These are phyloP conservation scores for Drosophila elegans DNA, from an alignment of 1,140 invertebrate species.

Conservation along the genomic window DNA sequence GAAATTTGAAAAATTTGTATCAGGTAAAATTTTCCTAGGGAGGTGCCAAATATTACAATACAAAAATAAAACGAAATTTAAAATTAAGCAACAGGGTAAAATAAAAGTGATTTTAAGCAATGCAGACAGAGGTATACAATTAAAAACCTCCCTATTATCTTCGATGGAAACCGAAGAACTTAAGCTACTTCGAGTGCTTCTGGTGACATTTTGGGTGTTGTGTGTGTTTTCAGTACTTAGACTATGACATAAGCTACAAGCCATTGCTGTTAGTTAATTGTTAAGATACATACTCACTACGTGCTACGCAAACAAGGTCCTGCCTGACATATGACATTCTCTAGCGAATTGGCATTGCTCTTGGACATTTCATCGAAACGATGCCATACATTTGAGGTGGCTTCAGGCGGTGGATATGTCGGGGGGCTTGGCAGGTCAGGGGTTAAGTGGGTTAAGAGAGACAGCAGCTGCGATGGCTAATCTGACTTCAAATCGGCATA, in stretches of 20 bases:
- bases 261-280: constrained; percentile 56
- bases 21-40: constrained; percentile 6
- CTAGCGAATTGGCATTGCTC: constrained; percentile 52
- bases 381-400: constrained; percentile 50
- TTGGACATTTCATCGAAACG: constrained; percentile 61
- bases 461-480: constrained; percentile 4
- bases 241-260: constrained; percentile 62
- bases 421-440: constrained; percentile 38
- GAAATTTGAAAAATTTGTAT: constrained; percentile 12
- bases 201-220: constrained; percentile 18
- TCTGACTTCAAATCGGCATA: constrained; percentile 47
- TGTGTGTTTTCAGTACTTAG: constrained; percentile 48
- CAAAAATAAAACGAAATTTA: not conserved
- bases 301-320: constrained; percentile 75
- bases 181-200: constrained; percentile 21
- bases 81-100: no score
- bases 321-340: constrained; percentile 65
- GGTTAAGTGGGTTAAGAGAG: constrained; percentile 25
- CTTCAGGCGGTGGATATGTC: constrained; percentile 69
- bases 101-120: no score
- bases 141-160: constrained; percentile 16
- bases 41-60: not conserved
- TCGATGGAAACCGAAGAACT: constrained; percentile 56
- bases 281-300: constrained; percentile 75
- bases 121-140: no score